Conservation (phyloP, 2,113 vertebrate species). For the Pica pica region DNA sequence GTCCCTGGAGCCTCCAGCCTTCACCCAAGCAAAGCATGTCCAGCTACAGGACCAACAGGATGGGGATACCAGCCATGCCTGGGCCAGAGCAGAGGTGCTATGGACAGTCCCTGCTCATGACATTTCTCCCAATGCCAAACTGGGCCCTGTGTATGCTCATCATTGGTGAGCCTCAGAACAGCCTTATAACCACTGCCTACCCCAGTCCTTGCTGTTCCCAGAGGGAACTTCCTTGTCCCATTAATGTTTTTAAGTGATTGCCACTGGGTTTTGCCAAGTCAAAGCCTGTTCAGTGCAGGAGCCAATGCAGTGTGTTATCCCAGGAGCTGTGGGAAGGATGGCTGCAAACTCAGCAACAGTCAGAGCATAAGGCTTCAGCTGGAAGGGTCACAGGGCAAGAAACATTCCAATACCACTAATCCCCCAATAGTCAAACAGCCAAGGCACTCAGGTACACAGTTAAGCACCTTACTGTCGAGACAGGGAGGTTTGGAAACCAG, state of each 20-base stretch:
- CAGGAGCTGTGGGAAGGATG: neutral
- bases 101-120: neutral
- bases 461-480: neutral
- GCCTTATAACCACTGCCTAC: neutral
- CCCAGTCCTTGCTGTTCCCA: neutral
- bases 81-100: neutral
- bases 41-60: neutral
- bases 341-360: neutral
- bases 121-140: neutral
- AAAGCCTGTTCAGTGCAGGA: neutral
- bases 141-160: neutral
- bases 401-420: neutral
- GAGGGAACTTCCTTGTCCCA: neutral
- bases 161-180: neutral
- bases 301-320: fast-evolving
- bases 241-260: neutral
- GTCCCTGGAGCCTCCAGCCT: neutral
- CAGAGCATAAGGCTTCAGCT: neutral
- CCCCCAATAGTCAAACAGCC: fast-evolving
- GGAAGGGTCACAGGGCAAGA: neutral
- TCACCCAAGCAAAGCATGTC: neutral
- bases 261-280: neutral
- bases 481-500: neutral
- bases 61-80: neutral
- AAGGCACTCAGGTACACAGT: neutral